These are phyloP conservation scores for Athalia rosae DNA, from an alignment of 2,888 invertebrate species.

Conservation along the genomic window DNA sequence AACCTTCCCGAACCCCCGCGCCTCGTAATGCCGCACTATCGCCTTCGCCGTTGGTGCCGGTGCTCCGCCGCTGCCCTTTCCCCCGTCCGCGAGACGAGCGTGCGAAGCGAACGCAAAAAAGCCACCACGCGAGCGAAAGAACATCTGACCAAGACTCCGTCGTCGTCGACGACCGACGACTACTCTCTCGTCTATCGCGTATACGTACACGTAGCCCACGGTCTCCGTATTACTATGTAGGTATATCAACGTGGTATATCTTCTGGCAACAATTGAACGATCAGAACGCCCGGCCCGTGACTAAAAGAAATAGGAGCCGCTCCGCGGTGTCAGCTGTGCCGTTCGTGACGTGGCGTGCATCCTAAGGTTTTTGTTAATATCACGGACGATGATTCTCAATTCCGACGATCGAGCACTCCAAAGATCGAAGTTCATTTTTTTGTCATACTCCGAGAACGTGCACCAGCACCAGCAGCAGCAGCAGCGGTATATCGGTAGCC, in stretches of 20 bases:
- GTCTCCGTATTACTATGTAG: no score
- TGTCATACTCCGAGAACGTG: not conserved
- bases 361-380: not conserved
- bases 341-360: slow-evolving; percentile 15
- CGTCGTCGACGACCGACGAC: slow-evolving; percentile 14
- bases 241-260: slow-evolving; percentile 1
- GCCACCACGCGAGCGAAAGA: slow-evolving; percentile 32
- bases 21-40: slow-evolving; percentile 39
- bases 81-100: slow-evolving; percentile 25
- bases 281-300: slow-evolving; percentile 35
- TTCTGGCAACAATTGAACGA: slow-evolving; percentile 38
- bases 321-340: slow-evolving; percentile 36
- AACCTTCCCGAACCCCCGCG: not conserved
- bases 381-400: slow-evolving; percentile 6
- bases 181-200: slow-evolving; percentile 24
- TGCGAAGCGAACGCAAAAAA: slow-evolving; percentile 29
- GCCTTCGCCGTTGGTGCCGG: slow-evolving; percentile 51
- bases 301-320: slow-evolving; percentile 31
- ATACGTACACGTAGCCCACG: no score
- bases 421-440: not conserved
- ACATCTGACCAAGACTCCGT: slow-evolving; percentile 13
- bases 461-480: no score
- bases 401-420: slow-evolving; percentile 14
- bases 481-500: no score
- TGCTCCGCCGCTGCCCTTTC: slow-evolving; percentile 54